Percentiles rank a stretch among this genome's conserved stretches.
phyloP scores from a whole-genome alignment of 1,140 invertebrate species.

The Calephelis virginiensis region DNA sequence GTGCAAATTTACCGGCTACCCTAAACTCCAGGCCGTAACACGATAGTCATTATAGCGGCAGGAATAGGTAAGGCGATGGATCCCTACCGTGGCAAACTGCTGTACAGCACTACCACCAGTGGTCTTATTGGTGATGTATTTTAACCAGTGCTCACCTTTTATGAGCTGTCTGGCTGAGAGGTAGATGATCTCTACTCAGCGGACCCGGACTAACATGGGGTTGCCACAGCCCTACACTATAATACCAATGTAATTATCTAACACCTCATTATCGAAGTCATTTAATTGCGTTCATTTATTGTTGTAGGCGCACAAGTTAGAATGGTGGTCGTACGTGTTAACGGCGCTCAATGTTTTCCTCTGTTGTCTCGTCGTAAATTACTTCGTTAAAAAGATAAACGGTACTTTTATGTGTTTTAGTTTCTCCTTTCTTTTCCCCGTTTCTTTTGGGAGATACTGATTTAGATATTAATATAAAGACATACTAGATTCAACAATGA shows the following conservation, averaged over 20 bases:
- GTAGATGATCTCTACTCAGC: no score
- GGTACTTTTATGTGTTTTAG: constrained; percentile 37
- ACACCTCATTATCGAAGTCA: constrained; percentile 1
- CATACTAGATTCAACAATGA: background rate
- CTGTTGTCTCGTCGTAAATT: constrained; percentile 42
- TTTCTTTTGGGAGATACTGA: background rate
- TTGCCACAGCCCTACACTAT: no score
- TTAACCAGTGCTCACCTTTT: no score
- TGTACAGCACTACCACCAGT: no score
- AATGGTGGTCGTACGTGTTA: constrained; percentile 47
- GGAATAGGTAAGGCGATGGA: no score
- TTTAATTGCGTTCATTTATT: constrained; percentile 11
- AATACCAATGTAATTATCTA: background rate
- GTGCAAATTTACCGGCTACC: no score
- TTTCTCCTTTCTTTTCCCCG: background rate
- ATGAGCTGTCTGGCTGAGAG: no score
- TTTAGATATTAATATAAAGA: background rate
- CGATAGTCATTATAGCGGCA: no score
- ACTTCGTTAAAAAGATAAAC: constrained; percentile 51
- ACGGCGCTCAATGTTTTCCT: constrained; percentile 37
- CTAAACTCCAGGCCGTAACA: no score
- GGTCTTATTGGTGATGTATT: no score
- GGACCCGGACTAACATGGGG: no score
- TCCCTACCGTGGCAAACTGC: no score
- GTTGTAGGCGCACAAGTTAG: constrained; percentile 23